Base-by-base conservation (phyloP, 2,888 invertebrate species). In the Timema cristinae region DNA sequence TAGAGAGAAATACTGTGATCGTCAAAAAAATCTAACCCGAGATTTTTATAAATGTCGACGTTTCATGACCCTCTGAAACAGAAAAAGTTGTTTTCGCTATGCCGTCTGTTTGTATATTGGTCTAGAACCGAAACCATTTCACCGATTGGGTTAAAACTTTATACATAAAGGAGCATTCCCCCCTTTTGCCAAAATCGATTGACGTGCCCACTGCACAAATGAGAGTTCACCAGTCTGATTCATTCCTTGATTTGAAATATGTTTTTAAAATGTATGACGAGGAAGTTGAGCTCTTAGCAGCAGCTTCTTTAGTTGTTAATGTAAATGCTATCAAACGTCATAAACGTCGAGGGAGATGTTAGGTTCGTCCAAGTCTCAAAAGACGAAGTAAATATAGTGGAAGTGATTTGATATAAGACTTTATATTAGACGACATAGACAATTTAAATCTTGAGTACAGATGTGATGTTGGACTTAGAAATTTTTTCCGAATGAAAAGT, bases 401-500 rank as follows among this genome's bases (percentile, higher is more conserved):
- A 50, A 67, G 50, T 1, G 50, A 67, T 50, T 67, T 67, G 8
- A 49, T 67, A 15, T 54, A 69, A 51, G 54, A 69, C 47, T 11
- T 69, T 1, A 52, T 69, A 54, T 69, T 52, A 54, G 69, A 69
- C 32, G 15, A 69, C 54, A 47, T 54, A 70, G 71, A 67, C 71
- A 49, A 50, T 67, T 73, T 50, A 66, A 70, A 61, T 71, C 47
- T 52, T 4, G 67, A 67, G 50, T 67, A 67, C 67, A 67, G 67
- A 67, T 61, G 13, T 67, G 50, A 15, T 15, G 48, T 8, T 67
- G 50, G 50, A 7, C 16, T 67, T 50, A 49, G 6, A 50, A 67
- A 67, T 13, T 49, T 67, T 67, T 67, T 67, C 50, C 50, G 50
- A 11, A 67, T 67, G 50, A 49, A 11, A 50, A 49, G 50, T 67